Base-by-base conservation (phyloP, 2,888 invertebrate genomes). In the Ernsta delagoae region DNA sequence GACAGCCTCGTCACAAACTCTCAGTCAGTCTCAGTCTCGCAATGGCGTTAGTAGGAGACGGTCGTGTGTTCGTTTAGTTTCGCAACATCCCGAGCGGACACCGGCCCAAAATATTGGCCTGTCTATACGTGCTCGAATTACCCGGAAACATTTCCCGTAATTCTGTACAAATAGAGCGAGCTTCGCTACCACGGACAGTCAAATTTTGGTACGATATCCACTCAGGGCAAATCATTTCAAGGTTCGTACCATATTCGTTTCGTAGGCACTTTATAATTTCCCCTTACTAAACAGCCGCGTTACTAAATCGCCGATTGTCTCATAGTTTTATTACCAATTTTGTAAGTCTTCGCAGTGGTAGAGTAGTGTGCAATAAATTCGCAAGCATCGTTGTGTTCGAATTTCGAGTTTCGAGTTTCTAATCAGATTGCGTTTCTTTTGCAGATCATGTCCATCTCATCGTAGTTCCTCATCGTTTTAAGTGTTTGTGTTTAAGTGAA, bases 81-180 rank as follows among this genome's bases (percentile, higher is more conserved):
- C 81, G 81, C 81, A 83, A 83, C 83, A 88, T 85, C 90, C 93
- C 92, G 93, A 93, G 93, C 93, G 93, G 93, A 93, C 93, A 93
- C 93, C 93, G 93, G 92, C 93, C 93, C 93, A 93, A 93, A 93
- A 93, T 92, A 92, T 94, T 93, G 93, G 92, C 88, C 92, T 89
- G 93, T 93, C 91, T 88, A 87, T 83, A 81, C 85, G 87, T 89
- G 89, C 83, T 85, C 83, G 89, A 92, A 89, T 92, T 93, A 92
- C 90, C 82, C 78, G 89, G 84, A 87, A 81, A 83, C 74, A 78
- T 76, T 87, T 92, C 88, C 83, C 81, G 90, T 92, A 90, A 92
- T 92, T 90, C 89, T 77, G 75, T 82, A 83, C 83, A 81, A 75
- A 82, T 82, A 83, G 80, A 86, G 82, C 88, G 83, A 86, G 79